Evolutionary conservation across 2,797 vertebrate genomes (phyloP).

Genomic region (Coracias cyanogaster): DNA sequence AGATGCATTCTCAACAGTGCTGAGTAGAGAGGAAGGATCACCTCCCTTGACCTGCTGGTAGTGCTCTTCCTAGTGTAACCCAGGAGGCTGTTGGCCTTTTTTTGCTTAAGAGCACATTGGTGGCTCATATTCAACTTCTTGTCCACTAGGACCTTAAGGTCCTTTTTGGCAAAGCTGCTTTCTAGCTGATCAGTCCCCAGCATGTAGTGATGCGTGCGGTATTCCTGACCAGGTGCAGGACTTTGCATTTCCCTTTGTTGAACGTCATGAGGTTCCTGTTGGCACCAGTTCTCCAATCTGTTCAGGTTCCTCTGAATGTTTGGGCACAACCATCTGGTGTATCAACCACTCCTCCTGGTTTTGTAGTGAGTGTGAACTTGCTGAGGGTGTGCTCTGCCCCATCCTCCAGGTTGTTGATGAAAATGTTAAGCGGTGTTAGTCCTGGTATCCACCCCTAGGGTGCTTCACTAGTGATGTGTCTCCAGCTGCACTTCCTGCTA

Average conservation of each 20-base stretch:
- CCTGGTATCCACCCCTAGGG: too few relatives aligned
- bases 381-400: not conserved
- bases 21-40: not conserved
- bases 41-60: not conserved
- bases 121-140: not conserved
- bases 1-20: not conserved
- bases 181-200: not conserved
- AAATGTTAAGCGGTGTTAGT: not conserved
- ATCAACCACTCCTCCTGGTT: not conserved
- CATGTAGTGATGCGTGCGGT: not conserved
- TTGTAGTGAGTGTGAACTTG: not conserved
- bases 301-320: not conserved
- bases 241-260: not conserved
- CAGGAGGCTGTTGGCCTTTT: not conserved
- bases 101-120: not conserved
- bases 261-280: not conserved
- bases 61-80: not conserved
- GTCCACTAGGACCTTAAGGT: not conserved
- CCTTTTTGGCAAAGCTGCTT: not conserved
- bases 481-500: accelerated
- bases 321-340: not conserved
- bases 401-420: not conserved
- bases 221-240: not conserved
- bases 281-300: not conserved
- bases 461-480: not conserved